Conservation (phyloP, 2,888 invertebrate genomes). For the Sinopyrophorus schimmeli region DNA sequence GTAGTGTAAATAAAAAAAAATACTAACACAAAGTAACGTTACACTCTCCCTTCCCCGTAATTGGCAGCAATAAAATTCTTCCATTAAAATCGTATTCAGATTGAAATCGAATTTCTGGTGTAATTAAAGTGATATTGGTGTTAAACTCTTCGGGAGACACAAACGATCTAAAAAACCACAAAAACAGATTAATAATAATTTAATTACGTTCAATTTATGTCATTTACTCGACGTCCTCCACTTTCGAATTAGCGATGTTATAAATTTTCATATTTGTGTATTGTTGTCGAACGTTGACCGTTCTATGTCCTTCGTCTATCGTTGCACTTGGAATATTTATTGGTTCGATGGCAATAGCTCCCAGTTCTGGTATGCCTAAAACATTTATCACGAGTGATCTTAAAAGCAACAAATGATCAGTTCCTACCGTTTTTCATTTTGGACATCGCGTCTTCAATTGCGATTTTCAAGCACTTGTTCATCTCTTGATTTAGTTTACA, state of each 20-base stretch:
- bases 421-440: slow-evolving; percentile 12
- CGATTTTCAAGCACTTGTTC: slow-evolving; percentile 6
- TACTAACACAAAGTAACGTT: slow-evolving; percentile 64
- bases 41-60: slow-evolving; percentile 66
- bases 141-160: not conserved
- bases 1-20: no score
- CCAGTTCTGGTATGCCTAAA: slow-evolving; percentile 63
- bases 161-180: not conserved
- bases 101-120: slow-evolving; percentile 63
- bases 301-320: slow-evolving; percentile 59
- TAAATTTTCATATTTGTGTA: slow-evolving; percentile 67
- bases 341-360: slow-evolving; percentile 60
- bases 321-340: slow-evolving; percentile 50
- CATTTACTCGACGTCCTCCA: slow-evolving; percentile 63
- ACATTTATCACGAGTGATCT: not conserved
- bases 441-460: slow-evolving; percentile 2
- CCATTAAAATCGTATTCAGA: slow-evolving; percentile 70
- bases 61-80: slow-evolving; percentile 65
- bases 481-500: not conserved
- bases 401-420: not conserved
- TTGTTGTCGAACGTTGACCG: slow-evolving; percentile 68
- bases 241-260: slow-evolving; percentile 62
- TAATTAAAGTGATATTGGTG: slow-evolving; percentile 56
- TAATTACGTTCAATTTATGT: no score
- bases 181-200: not conserved